These are phyloP conservation scores for Syrista parreyssii DNA, from an alignment of 2,888 invertebrate species.

Conservation along the genomic window DNA sequence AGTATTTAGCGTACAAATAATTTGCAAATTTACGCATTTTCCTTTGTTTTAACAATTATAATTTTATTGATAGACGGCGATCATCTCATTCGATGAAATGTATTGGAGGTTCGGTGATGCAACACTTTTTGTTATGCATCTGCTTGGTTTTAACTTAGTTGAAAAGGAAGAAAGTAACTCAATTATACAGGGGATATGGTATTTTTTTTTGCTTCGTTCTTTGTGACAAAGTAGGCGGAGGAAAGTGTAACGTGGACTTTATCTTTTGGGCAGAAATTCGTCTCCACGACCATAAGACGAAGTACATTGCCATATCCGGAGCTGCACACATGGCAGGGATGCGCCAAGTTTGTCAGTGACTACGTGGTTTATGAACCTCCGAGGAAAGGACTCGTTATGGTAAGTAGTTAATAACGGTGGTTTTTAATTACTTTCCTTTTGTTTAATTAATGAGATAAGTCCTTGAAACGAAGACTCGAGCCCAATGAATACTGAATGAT, in stretches of 20 bases:
- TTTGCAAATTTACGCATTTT: not conserved
- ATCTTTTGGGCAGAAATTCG: conserved; percentile 79
- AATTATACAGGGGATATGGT: not conserved
- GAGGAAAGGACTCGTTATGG: conserved; percentile 74
- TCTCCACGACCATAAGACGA: conserved; percentile 84
- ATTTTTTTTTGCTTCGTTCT: not conserved
- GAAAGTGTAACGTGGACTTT: not conserved
- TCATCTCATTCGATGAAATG: not conserved
- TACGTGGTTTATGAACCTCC: conserved; percentile 81
- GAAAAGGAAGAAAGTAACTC: not conserved
- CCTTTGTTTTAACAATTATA: not conserved
- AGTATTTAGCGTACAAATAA: not conserved
- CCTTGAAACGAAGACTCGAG: not conserved
- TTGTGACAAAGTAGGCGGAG: not conserved
- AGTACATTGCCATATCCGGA: conserved; percentile 79
- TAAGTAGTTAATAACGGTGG: conserved; percentile 68
- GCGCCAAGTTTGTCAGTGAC: conserved; percentile 81
- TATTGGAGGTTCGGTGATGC: not conserved
- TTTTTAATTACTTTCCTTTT: not conserved
- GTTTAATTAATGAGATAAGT: not conserved
- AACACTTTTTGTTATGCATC: not conserved
- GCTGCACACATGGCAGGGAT: conserved; percentile 78
- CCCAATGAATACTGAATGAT: not conserved
- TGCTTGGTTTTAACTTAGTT: not conserved
- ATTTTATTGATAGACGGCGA: not conserved